A percentile compares a stretch with the other conserved stretches of the same genome.
Evolutionary conservation across 2,888 invertebrate species (phyloP).

Genomic region (Ochlodes sylvanus): DNA sequence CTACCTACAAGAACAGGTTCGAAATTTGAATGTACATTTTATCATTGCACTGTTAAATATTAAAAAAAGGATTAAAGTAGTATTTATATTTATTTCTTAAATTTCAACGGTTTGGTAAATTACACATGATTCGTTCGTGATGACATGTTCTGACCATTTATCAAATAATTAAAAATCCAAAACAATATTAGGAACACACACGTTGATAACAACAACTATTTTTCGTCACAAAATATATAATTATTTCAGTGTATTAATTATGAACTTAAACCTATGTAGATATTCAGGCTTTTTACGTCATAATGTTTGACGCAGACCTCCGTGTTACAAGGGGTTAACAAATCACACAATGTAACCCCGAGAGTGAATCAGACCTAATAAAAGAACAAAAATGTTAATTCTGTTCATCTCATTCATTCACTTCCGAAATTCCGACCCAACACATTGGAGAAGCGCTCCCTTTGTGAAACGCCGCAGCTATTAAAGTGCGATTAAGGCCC

Average conservation of each 20-base stretch:
- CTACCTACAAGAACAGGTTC: too few relatives aligned
- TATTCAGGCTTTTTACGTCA: slow-evolving; percentile 4
- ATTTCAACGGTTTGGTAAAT: too few relatives aligned
- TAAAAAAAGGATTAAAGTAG: too few relatives aligned
- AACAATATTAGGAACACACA: neutral
- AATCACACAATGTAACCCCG: slow-evolving; percentile 31
- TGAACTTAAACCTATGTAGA: neutral
- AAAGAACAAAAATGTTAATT: slow-evolving; percentile 36
- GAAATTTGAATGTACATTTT: too few relatives aligned
- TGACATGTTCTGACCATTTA: too few relatives aligned
- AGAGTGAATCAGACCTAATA: slow-evolving; percentile 33
- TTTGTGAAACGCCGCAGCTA: slow-evolving; percentile 77
- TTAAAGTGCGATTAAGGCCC: slow-evolving; percentile 76
- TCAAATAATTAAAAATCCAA: too few relatives aligned
- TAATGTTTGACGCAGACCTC: slow-evolving; percentile 22
- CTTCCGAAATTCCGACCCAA: slow-evolving; percentile 47
- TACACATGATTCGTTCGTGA: too few relatives aligned
- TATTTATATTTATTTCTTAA: too few relatives aligned
- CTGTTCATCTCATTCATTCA: slow-evolving; percentile 38
- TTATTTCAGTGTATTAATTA: too few relatives aligned
- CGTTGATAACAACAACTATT: neutral
- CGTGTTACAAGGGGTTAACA: slow-evolving; percentile 29
- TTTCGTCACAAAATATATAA: too few relatives aligned
- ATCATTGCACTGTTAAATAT: too few relatives aligned
- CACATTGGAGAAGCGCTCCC: slow-evolving; percentile 56